These are phyloP conservation scores for Gambusia affinis DNA, from an alignment of 2,113 vertebrate species.

Conservation along the genomic window DNA sequence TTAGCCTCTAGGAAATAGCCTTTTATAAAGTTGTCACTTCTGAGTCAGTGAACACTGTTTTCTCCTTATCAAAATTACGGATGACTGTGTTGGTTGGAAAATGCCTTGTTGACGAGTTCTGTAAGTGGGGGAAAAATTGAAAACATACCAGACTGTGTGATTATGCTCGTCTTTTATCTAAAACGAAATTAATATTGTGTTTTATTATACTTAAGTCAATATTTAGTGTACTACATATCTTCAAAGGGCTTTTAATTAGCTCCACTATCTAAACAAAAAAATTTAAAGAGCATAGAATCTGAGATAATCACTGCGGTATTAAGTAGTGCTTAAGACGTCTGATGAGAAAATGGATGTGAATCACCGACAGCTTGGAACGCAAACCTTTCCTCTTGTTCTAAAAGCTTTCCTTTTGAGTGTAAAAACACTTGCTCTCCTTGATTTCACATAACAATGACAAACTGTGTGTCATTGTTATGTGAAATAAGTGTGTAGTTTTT, in stretches of 20 bases:
- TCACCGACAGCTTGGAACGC: conserved; percentile 12
- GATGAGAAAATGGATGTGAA: conserved; percentile 23
- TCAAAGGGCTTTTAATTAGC: conserved; percentile 21
- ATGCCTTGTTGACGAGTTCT: conserved; percentile 35
- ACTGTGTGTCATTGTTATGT: background rate
- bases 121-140: conserved; percentile 26
- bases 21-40: conserved; percentile 66
- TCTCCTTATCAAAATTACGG: conserved; percentile 20
- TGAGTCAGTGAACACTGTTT: conserved; percentile 40
- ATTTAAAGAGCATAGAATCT: conserved; percentile 22
- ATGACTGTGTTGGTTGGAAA: conserved; percentile 29
- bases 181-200: background rate
- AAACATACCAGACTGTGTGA: conserved; percentile 25
- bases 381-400: background rate
- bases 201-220: background rate
- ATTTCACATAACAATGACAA: conserved; percentile 22
- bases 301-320: conserved; percentile 32
- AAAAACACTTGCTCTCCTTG: conserved; percentile 11
- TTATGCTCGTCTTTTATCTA: background rate
- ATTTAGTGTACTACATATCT: conserved; percentile 4
- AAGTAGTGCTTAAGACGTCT: conserved; percentile 24
- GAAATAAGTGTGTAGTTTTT: background rate
- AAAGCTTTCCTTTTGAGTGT: background rate
- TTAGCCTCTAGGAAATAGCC: conserved; percentile 58
- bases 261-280: conserved; percentile 7